A percentile compares a stretch with the other conserved stretches of the same genome.
Conservation (phyloP, 2,113 vertebrate genomes). For the Trogon surrucura region DNA sequence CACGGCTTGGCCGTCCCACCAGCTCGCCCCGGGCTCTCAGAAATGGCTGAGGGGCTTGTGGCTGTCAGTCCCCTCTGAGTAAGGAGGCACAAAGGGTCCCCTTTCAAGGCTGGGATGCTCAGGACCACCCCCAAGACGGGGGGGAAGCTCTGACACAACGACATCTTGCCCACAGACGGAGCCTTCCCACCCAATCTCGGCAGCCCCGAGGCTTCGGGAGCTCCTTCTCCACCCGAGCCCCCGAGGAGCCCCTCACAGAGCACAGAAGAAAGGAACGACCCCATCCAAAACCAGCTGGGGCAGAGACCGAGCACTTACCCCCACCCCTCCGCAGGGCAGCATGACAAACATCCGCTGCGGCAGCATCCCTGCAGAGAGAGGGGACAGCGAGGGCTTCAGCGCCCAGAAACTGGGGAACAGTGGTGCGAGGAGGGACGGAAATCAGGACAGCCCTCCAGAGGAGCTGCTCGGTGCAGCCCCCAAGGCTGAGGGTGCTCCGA, state of each 20-base stretch:
- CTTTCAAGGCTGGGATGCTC: neutral
- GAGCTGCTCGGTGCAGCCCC: accelerated
- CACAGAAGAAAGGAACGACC: neutral
- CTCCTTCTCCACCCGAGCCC: neutral
- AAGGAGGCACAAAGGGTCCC: neutral
- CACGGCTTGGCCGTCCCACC: neutral
- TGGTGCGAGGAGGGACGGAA: neutral
- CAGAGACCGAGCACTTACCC: slow-evolving; percentile 80
- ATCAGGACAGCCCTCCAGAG: accelerated
- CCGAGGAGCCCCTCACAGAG: neutral
- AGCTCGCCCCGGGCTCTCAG: neutral
- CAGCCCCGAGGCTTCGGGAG: neutral
- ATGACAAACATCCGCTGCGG: slow-evolving; percentile 87
- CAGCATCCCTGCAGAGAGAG: slow-evolving; percentile 81
- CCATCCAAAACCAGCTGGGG: accelerated
- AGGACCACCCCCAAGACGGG: neutral
- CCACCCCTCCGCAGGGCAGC: slow-evolving; percentile 92
- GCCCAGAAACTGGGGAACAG: neutral
- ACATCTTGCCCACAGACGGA: neutral
- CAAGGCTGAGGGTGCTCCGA: accelerated
- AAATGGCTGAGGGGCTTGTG: neutral
- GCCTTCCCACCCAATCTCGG: neutral
- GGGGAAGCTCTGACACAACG: neutral
- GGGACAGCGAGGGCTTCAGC: neutral
- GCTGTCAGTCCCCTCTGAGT: neutral